Evolutionary conservation across 2,888 invertebrate species (phyloP), one percentile per base, ranked within the genome.

Genomic region (Drosophila sordidula): DNA sequence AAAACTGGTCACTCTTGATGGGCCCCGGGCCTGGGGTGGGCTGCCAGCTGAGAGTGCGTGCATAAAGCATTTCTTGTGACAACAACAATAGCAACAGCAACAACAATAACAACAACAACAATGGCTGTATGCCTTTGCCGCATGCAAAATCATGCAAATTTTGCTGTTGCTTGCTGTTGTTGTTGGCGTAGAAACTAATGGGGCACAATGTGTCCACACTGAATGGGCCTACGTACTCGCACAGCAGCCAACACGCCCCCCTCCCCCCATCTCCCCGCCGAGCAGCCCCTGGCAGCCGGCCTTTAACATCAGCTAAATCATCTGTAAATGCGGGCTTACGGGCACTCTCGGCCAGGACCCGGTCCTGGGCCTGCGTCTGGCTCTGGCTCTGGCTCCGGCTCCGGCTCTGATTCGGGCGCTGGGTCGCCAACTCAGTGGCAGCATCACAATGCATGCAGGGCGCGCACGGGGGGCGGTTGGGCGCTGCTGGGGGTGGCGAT

Each of bases 221-320:
- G 57, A 44, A 46, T 52, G 79, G 39, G 44, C 32, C 25, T 68
- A 57, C 41, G 55, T 46, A 18, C 32, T n/a, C 32, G 38, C 26
- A 14, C 70, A 45, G 25, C 14, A 36, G 14, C 42, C 32, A 12
- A 1, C 5, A 1, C n/a, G 5, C 29, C 14, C 18, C 2, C 0
- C 25, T 8, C 0, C 8, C 34, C 22, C 6, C 22, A 6, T 26
- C n/a, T 0, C 12, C 6, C 6, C 18, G 1, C 6, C 34, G 32
- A 8, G 14, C 29, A 22, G 26, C 36, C 26, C 6, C 34, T 32
- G 44, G 62, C 69, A 59, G 57, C 82, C 75, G 87, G 70, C 90
- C 90, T 87, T 89, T 89, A 84, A 89, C 89, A 86, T 90, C 90
- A 80, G 91, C 90, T 90, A 87, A 90, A 90, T 90, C 91, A 90